Evolutionary conservation across 2,113 vertebrate species (phyloP).

Genomic region (Pleuronectes platessa): DNA sequence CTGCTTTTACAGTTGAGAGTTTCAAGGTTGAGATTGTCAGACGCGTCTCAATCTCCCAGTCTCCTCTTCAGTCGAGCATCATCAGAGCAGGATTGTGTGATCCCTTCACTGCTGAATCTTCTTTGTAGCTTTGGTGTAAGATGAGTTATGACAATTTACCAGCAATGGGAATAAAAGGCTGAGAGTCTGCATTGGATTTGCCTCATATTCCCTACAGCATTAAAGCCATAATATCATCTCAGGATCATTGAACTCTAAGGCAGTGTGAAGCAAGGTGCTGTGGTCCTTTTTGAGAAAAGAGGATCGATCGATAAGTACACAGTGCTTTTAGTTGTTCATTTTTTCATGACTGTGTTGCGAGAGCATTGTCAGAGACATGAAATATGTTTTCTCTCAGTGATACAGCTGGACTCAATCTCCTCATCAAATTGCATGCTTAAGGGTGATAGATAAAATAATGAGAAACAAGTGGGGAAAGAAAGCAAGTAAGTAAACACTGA

Average conservation of each 20-base stretch:
- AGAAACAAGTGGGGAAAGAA: not conserved
- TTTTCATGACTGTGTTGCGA: conserved; percentile 41
- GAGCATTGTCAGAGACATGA: conserved; percentile 47
- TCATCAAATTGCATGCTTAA: conserved; percentile 41
- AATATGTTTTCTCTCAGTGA: conserved; percentile 45
- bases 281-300: conserved; percentile 8
- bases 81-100: not conserved
- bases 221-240: conserved; percentile 31
- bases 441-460: conserved; percentile 16
- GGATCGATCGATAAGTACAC: conserved; percentile 39
- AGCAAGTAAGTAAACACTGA: not conserved
- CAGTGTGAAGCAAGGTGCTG: not conserved
- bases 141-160: conserved; percentile 20
- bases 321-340: conserved; percentile 41
- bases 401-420: conserved; percentile 39
- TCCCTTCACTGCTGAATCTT: conserved; percentile 2
- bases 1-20: not conserved
- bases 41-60: not conserved
- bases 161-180: not conserved
- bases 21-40: not conserved
- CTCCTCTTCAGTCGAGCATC: not conserved
- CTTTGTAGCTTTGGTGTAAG: not conserved
- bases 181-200: not conserved
- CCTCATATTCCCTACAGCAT: conserved; percentile 9
- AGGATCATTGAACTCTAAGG: conserved; percentile 26